A percentile compares a stretch with the other conserved stretches of the same genome.
phyloP scores from a whole-genome alignment of 2,888 invertebrate genomes.

The Gortyna flavago region DNA sequence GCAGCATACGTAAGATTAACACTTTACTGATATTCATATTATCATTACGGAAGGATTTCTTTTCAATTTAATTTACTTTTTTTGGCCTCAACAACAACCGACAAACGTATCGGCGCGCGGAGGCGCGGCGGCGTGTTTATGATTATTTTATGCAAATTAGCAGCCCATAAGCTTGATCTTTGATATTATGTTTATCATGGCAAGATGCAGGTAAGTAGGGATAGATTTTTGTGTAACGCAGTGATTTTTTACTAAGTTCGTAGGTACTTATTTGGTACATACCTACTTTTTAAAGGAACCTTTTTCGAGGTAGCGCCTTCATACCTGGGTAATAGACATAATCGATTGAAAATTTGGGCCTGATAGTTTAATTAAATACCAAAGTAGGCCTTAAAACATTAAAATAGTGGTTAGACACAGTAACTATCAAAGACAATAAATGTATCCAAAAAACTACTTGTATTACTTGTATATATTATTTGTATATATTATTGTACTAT shows the following conservation, averaged over 20 bases:
- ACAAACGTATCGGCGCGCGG: background rate
- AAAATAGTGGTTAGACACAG: background rate
- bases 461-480: too few relatives aligned
- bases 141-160: conserved; percentile 1
- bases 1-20: conserved; percentile 58
- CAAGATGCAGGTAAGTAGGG: background rate
- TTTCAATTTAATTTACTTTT: background rate
- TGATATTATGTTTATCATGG: background rate
- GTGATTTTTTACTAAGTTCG: background rate
- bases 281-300: too few relatives aligned
- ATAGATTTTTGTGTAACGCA: background rate
- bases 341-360: background rate
- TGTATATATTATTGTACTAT: too few relatives aligned
- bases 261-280: background rate
- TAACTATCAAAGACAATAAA: background rate
- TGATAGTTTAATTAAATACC: background rate
- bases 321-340: background rate
- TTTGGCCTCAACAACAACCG: background rate
- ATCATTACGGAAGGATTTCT: conserved; percentile 6
- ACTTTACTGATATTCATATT: conserved; percentile 42
- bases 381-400: background rate
- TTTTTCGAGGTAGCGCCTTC: too few relatives aligned
- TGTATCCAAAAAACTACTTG: background rate
- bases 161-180: conserved; percentile 2
- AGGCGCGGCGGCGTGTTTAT: background rate